Conservation (phyloP, 2,113 vertebrate species). For the Apeltes quadracus region DNA sequence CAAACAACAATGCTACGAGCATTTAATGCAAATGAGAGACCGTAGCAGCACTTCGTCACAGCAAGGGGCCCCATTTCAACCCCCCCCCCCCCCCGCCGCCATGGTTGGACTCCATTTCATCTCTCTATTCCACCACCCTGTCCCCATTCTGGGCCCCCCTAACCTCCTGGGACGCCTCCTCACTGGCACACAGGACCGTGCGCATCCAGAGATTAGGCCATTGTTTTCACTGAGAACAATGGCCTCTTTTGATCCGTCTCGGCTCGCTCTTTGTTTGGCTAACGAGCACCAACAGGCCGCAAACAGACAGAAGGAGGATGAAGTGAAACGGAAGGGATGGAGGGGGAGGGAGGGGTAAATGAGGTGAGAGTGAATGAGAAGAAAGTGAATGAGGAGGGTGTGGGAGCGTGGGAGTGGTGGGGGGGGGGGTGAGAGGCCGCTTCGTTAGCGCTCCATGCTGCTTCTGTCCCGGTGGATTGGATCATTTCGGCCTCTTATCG, state of each 20-base stretch:
- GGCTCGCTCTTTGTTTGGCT: constrained; percentile 67
- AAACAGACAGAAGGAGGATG: constrained; percentile 65
- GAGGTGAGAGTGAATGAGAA: constrained; percentile 12
- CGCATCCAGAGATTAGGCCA: constrained; percentile 39
- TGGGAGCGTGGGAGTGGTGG: not conserved
- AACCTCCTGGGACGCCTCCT: constrained; percentile 59
- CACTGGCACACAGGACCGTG: constrained; percentile 64
- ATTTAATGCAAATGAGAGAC: constrained; percentile 34
- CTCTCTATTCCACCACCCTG: constrained; percentile 25
- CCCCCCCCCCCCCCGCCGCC: not conserved
- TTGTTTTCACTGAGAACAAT: constrained; percentile 76
- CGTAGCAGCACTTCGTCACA: constrained; percentile 11
- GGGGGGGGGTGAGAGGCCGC: constrained; percentile 18
- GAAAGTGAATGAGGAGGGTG: no score
- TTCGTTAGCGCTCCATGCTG: constrained; percentile 52
- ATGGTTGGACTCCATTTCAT: constrained; percentile 35
- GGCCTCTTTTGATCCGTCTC: constrained; percentile 73
- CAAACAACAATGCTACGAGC: not conserved
- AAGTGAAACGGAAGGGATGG: constrained; percentile 26
- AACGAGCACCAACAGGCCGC: constrained; percentile 61
- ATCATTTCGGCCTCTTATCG: constrained; percentile 63
- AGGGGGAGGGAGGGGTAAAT: constrained; percentile 35
- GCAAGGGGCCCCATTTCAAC: constrained; percentile 38
- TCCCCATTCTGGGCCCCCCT: constrained; percentile 60
- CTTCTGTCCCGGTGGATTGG: constrained; percentile 35